These are phyloP conservation scores for Asarcornis scutulata DNA, from an alignment of 2,113 vertebrate species.

Conservation along the genomic window DNA sequence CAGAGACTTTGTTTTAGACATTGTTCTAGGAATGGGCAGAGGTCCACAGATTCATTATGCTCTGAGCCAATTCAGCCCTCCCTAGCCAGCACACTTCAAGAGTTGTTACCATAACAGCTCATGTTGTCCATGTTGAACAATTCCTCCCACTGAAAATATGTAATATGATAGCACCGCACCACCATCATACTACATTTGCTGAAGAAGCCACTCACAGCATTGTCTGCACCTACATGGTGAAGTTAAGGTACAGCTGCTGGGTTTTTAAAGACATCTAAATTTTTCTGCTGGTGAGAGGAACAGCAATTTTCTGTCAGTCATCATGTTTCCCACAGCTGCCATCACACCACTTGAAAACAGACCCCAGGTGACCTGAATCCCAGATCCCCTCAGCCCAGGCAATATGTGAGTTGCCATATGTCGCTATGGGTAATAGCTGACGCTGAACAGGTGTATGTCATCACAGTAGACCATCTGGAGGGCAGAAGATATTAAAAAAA, in stretches of 20 bases:
- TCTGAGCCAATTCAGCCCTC: neutral
- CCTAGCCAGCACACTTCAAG: constrained; percentile 5
- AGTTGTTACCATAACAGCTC: neutral
- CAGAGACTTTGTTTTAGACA: neutral
- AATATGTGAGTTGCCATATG: constrained; percentile 78
- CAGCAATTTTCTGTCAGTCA: constrained; percentile 71
- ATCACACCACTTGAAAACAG: constrained; percentile 78
- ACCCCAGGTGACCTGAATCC: constrained; percentile 78
- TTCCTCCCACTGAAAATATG: neutral
- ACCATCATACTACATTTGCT: neutral
- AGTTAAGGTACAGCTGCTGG: constrained; percentile 43
- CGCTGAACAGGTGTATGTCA: constrained; percentile 77
- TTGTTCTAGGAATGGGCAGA: constrained; percentile 2
- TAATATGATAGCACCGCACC: neutral
- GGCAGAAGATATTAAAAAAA: constrained; percentile 6
- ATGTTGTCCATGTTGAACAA: neutral
- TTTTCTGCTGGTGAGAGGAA: constrained; percentile 60
- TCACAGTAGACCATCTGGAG: constrained; percentile 76
- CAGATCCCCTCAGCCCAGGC: constrained; percentile 65
- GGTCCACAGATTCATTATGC: neutral
- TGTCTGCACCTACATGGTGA: constrained; percentile 1
- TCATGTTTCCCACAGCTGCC: constrained; percentile 77
- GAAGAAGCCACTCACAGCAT: neutral
- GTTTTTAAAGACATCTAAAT: constrained; percentile 54
- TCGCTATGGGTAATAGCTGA: constrained; percentile 73